These are phyloP conservation scores for Polydrusus pterygomalis DNA, from an alignment of 2,888 invertebrate genomes.

Conservation along the genomic window DNA sequence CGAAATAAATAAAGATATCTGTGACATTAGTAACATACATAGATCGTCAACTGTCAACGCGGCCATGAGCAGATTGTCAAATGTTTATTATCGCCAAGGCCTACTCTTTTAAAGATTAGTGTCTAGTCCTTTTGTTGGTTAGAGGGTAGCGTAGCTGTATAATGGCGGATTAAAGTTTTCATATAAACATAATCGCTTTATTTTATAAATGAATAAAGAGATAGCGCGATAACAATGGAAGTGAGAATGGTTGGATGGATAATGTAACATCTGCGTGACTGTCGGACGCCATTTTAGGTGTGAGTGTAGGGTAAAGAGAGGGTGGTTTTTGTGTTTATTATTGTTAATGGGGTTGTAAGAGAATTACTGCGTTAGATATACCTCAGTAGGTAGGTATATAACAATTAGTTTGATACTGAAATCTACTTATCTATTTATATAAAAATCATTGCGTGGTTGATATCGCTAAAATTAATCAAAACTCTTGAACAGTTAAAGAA, in stretches of 20 bases:
- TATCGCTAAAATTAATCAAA: neutral
- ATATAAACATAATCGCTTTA: slow-evolving; percentile 62
- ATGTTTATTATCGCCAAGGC: slow-evolving; percentile 45
- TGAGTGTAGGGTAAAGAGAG: slow-evolving; percentile 30
- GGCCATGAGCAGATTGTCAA: slow-evolving; percentile 45
- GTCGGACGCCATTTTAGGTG: slow-evolving; percentile 48
- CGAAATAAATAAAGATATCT: slow-evolving; percentile 51
- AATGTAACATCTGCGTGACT: slow-evolving; percentile 50
- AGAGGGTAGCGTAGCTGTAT: slow-evolving; percentile 50
- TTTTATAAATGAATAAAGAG: slow-evolving; percentile 49
- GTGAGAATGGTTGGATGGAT: slow-evolving; percentile 26
- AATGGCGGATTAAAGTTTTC: slow-evolving; percentile 62
- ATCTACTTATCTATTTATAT: no score
- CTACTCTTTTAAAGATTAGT: slow-evolving; percentile 40
- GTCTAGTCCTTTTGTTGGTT: slow-evolving; percentile 39
- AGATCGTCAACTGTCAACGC: slow-evolving; percentile 37
- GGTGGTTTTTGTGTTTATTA: slow-evolving; percentile 23
- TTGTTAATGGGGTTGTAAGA: no score
- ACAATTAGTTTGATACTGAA: no score
- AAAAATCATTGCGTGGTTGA: no score
- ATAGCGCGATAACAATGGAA: slow-evolving; percentile 40
- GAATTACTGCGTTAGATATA: no score
- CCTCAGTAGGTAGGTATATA: no score
- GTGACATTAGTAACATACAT: slow-evolving; percentile 14
- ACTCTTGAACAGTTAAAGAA: neutral